Base-by-base conservation (phyloP, 2,888 invertebrate genomes). In the Ferdinandea cuprea region DNA sequence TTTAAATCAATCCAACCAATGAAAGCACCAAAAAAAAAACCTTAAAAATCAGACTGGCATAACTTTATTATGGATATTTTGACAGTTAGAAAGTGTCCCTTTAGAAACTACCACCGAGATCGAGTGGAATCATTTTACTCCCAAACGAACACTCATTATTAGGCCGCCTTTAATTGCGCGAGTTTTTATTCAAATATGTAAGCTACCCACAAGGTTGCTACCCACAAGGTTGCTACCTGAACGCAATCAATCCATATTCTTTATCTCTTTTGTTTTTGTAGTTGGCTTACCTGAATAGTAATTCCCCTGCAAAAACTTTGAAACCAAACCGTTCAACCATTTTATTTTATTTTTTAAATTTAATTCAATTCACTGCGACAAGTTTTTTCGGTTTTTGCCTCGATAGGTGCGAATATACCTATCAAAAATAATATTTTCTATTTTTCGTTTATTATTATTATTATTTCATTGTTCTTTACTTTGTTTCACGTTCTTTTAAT, bases 241-340 rank as follows among this genome's bases (percentile, higher is more conserved):
- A 72, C 13, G 7, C 28, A 7, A 9, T 13, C 72, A 50, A 13
- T 46, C 2, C 1, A 8, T 0, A 11, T 8, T 61, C 13, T 0
- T 19, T 42, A 5, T 56, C 21, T 44, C 44, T 44, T 21, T 2
- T 7, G 6, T 40, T 9, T 2, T 6, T 19, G 0, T 4, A 4
- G 37, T 74, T 79, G 79, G 59, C 46, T 19, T 6, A 2, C 2
- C 61, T 54, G 40, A 9, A 8, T 30, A 28, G 17, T 17, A n/a
- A 66, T 54, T 61, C 54, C 61, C 74, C 80, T 68, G 15, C 28
- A 66, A 40, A n/a, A 32, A 50, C 52, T 73, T 59, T 66, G 11
- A 44, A 66, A 59, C 15, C 35, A 56, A 80, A 80, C 80, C 50
- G 80, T 46, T 44, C 68, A 37, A 13, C 15, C 15, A 15, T 40